Base-by-base conservation (phyloP, 2,888 invertebrate species). In the Ennomos erosarius region DNA sequence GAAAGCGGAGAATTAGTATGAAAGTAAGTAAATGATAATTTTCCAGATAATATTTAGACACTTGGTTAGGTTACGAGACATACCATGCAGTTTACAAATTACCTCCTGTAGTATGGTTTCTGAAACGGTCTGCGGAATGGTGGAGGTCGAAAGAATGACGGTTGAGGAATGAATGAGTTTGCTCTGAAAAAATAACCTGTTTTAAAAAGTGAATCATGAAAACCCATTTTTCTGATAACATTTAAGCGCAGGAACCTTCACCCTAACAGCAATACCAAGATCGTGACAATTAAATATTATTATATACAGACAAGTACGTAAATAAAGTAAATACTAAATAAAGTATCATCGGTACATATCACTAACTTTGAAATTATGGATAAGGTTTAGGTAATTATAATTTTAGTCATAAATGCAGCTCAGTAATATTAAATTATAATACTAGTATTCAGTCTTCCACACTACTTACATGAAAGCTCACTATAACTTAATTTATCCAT, bases 111-210 rank as follows among this genome's bases (percentile, higher is more conserved):
- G 37, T 11, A 47, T 51, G 59, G 55, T 12, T 53, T 52, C 10
- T 8, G 10, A 44, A 52, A 51, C 57, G 52, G 34, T 53, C 55
- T 49, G 64, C 54, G 59, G 43, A 58, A 60, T 59, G 58, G 48
- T 55, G 54, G 37, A 26, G 11, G 54, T 59, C 52, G 59, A 56
- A 54, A 42, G 53, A 56, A 59, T 53, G 62, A 55, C 48, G 36
- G 35, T 55, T 56, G 59, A 48, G 16, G 38, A 45, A 50, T 48
- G 59, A 62, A 59, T 52, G 36, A 39, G 39, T 34, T 55, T 50
- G 58, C 38, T 62, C 68, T 68, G 65, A 63, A 68, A 67, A 44
- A 46, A 59, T 55, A 66, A 66, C 39, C 12, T 34, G 26, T 51
- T 54, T 50, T 42, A 39, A 6, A 26, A 26, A 3, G 26, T 4